phyloP scores from a whole-genome alignment of 2,888 invertebrate species.

The Achlya flavicornis region DNA sequence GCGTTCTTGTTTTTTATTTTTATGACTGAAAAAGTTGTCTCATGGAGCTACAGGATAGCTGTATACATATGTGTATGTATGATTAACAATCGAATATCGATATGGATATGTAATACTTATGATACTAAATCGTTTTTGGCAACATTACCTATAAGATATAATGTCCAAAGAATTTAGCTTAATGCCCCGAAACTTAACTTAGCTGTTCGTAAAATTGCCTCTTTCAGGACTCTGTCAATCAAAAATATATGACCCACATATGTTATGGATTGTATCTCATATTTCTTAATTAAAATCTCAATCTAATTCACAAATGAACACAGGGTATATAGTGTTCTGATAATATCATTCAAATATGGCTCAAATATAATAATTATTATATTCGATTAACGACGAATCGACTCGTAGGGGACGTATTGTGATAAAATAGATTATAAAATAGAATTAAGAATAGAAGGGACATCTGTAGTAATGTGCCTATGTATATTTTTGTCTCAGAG shows the following conservation, averaged over 20 bases:
- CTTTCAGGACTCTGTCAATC: background rate
- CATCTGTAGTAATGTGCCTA: slow-evolving; percentile 21
- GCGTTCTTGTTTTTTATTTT: too few relatives aligned
- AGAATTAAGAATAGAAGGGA: slow-evolving; percentile 21
- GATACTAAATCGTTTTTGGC: background rate
- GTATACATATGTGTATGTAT: background rate
- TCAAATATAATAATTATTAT: slow-evolving; percentile 51
- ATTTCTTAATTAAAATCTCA: background rate
- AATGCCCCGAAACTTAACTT: background rate
- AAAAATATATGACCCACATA: background rate
- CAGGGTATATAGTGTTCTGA: slow-evolving; percentile 68
- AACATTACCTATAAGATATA: slow-evolving; percentile 6
- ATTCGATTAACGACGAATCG: slow-evolving; percentile 40
- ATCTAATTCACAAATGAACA: slow-evolving; percentile 37
- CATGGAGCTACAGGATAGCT: too few relatives aligned
- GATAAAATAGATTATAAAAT: slow-evolving; percentile 49
- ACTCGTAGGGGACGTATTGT: slow-evolving; percentile 56
- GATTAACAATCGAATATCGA: background rate
- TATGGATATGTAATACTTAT: background rate
- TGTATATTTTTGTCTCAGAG: background rate
- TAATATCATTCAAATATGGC: slow-evolving; percentile 48
- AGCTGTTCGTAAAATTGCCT: background rate
- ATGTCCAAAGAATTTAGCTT: background rate
- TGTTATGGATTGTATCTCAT: background rate
- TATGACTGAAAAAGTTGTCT: too few relatives aligned